Conservation (phyloP, 2,797 vertebrate genomes). For the Onychomys leucogaster region DNA sequence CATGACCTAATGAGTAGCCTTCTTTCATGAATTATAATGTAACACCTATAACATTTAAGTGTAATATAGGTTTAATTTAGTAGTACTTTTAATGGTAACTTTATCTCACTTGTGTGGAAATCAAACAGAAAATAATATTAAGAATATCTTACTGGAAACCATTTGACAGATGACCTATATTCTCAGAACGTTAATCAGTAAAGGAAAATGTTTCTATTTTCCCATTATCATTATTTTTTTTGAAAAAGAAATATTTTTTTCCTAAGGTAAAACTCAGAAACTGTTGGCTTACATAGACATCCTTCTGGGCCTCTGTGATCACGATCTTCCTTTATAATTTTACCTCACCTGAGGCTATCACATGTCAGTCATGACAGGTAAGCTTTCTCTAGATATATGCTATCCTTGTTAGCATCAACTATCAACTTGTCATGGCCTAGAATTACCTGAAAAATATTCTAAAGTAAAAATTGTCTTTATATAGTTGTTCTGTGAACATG, state of each 20-base stretch:
- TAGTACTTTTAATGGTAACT: conserved; percentile 63
- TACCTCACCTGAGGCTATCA: neutral
- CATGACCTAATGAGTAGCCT: conserved; percentile 65
- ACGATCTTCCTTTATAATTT: neutral
- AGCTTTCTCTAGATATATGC: neutral
- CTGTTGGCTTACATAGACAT: neutral
- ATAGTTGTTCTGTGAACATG: neutral
- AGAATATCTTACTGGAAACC: conserved; percentile 55
- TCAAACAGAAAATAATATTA: conserved; percentile 63
- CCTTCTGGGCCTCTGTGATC: neutral
- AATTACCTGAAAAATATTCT: neutral
- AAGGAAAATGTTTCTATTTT: neutral
- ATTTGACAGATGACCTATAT: conserved; percentile 51
- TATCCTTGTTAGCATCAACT: neutral
- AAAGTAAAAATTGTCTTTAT: neutral
- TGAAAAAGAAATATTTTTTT: neutral
- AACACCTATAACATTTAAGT: conserved; percentile 79
- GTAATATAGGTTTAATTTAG: conserved; percentile 75
- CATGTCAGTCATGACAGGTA: neutral
- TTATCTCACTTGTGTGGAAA: conserved; percentile 64
- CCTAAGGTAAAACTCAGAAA: neutral
- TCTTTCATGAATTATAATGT: conserved; percentile 65
- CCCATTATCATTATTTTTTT: no score
- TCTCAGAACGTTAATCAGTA: conserved; percentile 46
- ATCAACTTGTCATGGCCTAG: neutral